These are phyloP conservation scores for Neotragus pygmaeus DNA, from an alignment of 2,113 vertebrate species.

Conservation along the genomic window DNA sequence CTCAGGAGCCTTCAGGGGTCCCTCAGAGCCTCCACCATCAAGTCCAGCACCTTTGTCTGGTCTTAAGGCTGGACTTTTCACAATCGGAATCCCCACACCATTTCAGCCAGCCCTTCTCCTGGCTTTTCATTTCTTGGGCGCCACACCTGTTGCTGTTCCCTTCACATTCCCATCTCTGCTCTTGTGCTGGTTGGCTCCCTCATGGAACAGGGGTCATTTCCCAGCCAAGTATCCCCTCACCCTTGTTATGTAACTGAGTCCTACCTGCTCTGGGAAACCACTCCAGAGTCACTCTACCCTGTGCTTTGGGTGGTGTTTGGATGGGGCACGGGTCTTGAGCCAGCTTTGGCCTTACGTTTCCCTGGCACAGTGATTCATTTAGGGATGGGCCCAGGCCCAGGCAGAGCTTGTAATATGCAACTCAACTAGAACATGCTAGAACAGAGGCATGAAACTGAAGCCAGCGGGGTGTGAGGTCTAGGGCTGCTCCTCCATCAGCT, in stretches of 20 bases:
- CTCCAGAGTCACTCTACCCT: not conserved
- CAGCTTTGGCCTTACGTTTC: not conserved
- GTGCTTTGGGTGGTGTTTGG: not conserved
- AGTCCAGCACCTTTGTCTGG: not conserved
- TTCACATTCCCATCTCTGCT: not conserved
- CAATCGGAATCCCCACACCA: too few species aligned
- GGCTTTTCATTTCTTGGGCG: not conserved
- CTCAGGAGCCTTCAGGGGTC: not conserved
- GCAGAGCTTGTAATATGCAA: not conserved
- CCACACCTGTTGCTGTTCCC: not conserved
- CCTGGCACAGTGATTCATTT: not conserved
- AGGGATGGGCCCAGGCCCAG: not conserved
- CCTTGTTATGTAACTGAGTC: not conserved
- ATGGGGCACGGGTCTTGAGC: not conserved
- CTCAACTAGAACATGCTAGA: not conserved
- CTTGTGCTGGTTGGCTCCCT: not conserved
- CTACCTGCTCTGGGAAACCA: not conserved
- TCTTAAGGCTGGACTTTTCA: not conserved
- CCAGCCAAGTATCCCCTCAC: not conserved
- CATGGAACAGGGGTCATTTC: not conserved
- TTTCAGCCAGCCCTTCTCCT: not conserved
- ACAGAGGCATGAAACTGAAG: not conserved
- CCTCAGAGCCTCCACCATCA: not conserved
- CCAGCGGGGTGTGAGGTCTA: too few species aligned
- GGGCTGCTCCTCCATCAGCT: not conserved